Conservation (phyloP, 2,797 vertebrate genomes). For the Sternotherus odoratus region DNA sequence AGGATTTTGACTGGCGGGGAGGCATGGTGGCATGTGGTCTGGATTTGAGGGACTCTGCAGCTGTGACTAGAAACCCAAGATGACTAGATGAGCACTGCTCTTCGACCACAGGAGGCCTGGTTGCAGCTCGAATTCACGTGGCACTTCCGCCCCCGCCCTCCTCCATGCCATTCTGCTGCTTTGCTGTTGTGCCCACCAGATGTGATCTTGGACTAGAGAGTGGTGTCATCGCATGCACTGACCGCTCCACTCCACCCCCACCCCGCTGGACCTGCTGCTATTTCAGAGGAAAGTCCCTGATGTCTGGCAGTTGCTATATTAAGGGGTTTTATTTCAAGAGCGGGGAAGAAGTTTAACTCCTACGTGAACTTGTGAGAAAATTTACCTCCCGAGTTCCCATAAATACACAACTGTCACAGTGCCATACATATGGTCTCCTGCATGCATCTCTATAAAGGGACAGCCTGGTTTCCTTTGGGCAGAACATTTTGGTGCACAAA, state of each 20-base stretch:
- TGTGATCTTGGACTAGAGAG: fast-evolving
- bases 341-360: not conserved
- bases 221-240: fast-evolving
- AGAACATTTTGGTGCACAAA: not conserved
- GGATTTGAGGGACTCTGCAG: not conserved
- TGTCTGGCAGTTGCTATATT: fast-evolving
- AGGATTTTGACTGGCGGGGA: not conserved
- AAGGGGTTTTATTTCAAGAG: fast-evolving
- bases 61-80: not conserved
- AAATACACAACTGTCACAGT: not conserved
- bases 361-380: not conserved
- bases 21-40: fast-evolving
- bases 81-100: fast-evolving
- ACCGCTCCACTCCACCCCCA: not conserved
- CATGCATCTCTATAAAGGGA: fast-evolving
- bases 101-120: not conserved
- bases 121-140: not conserved
- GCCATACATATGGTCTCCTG: not conserved
- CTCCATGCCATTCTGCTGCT: not conserved
- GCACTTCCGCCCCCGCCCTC: fast-evolving
- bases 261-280: not conserved
- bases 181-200: not conserved
- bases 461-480: not conserved
- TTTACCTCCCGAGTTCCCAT: not conserved
- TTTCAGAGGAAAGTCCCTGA: not conserved